Base-by-base conservation (phyloP, 37 sponge, comb jelly and placozoan species). In the Bolinopsis microptera region DNA sequence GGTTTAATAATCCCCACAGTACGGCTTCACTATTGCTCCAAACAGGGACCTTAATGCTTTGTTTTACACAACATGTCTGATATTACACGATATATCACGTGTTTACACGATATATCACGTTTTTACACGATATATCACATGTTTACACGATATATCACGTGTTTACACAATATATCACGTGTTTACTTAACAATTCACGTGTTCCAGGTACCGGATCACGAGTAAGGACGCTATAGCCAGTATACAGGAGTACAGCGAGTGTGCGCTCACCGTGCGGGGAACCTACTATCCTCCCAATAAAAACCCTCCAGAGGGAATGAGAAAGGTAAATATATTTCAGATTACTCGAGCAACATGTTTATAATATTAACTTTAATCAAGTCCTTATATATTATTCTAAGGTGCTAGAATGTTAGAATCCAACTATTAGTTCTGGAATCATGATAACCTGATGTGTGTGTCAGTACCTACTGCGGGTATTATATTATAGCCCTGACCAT, bases 181-280 rank as follows among this genome's bases (percentile, higher is more conserved):
- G n/a, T n/a, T n/a, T n/a, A n/a, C n/a, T n/a, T n/a, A 40, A 31
- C 90, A 22, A 22, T 40, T 8, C 61, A 9, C 32, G 18, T 68
- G 3, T 30, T 35, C 3, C 37, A 86, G 90, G 22, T 86, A 86
- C 90, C n/a, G 90, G 5, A 86, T 86, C 40, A 86, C 90, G 27
- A 86, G 90, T 24, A 86, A 86, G 90, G 98, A 98, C 83, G 95
- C 96, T 30, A 93, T 97, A 39, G 98, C 97, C 67, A 93, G 95
- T 33, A 95, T 98, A 69, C 95, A 95, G 24, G 98, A 98, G 70
- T 95, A 94, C 61, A 94, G 96, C 26, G 99, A 98, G 39, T 92
- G 95, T 24, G 96, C 95, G 0, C 94, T 98, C 40, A 95, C 99
- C 21, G 99, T 98, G 16, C 69, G 99, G 8, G 99, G 99, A 0